Evolutionary conservation across 2,113 vertebrate species (phyloP).

Genomic region (Picathartes gymnocephalus): DNA sequence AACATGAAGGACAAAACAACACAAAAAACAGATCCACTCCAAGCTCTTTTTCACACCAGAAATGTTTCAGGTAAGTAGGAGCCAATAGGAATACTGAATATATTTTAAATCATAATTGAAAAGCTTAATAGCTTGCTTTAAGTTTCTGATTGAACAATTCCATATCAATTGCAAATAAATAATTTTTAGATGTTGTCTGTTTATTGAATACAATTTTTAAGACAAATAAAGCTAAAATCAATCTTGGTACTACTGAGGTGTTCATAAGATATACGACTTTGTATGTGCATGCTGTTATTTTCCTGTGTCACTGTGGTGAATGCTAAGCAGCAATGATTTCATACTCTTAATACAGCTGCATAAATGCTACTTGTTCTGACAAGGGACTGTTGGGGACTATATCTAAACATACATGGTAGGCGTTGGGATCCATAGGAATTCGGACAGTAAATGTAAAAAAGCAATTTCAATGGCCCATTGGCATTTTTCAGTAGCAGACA

Average conservation of each 20-base stretch:
- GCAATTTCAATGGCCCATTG: neutral
- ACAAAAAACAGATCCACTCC: neutral
- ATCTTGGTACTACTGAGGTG: neutral
- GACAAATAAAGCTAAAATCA: neutral
- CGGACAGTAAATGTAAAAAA: neutral
- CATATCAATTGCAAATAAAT: neutral
- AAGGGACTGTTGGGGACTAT: neutral
- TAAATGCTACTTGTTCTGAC: neutral
- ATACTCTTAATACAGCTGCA: neutral
- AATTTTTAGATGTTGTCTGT: neutral
- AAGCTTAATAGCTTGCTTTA: neutral
- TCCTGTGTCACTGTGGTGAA: neutral
- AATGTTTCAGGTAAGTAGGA: neutral
- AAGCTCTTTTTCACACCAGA: neutral
- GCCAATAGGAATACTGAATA: neutral
- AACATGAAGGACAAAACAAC: neutral
- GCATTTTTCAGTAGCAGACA: neutral
- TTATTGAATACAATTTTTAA: neutral
- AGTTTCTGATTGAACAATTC: neutral
- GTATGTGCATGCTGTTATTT: neutral
- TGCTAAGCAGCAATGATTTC: neutral
- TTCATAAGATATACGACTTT: neutral
- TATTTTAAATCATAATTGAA: neutral
- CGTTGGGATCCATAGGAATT: neutral
- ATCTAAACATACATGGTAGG: neutral